Evolutionary conservation across 2,888 invertebrate genomes (phyloP).

Genomic region (Melinaea marsaeus): DNA sequence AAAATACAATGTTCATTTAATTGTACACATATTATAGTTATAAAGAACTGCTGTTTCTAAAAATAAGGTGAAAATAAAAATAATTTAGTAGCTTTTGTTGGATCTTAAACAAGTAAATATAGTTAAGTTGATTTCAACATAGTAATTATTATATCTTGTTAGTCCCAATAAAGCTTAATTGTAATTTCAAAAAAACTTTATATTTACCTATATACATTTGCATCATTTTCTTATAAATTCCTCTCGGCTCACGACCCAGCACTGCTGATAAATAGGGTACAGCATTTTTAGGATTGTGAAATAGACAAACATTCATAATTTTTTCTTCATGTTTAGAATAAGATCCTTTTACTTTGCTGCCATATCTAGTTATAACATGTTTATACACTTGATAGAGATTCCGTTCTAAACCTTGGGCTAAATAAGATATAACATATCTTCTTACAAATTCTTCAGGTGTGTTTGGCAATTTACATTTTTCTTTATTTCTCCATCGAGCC

Average conservation of each 20-base stretch:
- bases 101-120: too few relatives aligned
- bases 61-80: too few relatives aligned
- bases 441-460: slow-evolving; percentile 48
- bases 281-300: slow-evolving; percentile 46
- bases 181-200: neutral
- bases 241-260: slow-evolving; percentile 54
- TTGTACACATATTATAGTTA: neutral
- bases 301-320: slow-evolving; percentile 56
- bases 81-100: too few relatives aligned
- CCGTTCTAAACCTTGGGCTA: slow-evolving; percentile 57
- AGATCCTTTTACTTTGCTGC: slow-evolving; percentile 41
- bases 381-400: slow-evolving; percentile 56
- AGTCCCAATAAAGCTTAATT: too few relatives aligned
- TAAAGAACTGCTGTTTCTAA: too few relatives aligned
- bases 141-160: too few relatives aligned
- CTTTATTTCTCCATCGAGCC: slow-evolving; percentile 55
- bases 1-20: slow-evolving; percentile 23
- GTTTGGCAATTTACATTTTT: slow-evolving; percentile 38
- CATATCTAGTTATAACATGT: slow-evolving; percentile 46
- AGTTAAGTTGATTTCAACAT: too few relatives aligned
- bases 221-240: slow-evolving; percentile 48
- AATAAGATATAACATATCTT: slow-evolving; percentile 51
- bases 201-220: slow-evolving; percentile 40
- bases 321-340: slow-evolving; percentile 54
- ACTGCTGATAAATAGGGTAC: slow-evolving; percentile 44